These are phyloP conservation scores for Temnopleurus reevesii DNA, from an alignment of 53 echinoderm and acorn worm species.

Conservation along the genomic window DNA sequence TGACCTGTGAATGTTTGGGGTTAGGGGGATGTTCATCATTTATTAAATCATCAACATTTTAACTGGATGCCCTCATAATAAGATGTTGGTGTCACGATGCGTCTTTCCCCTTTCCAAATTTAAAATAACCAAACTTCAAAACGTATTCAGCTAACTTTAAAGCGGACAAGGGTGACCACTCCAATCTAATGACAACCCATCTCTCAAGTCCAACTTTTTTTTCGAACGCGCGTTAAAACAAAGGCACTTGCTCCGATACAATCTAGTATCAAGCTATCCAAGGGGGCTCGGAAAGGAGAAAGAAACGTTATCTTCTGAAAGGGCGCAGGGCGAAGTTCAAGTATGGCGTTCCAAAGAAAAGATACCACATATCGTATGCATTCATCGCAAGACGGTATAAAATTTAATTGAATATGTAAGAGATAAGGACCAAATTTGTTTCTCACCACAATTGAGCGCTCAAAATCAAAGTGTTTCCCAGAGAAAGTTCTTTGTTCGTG, in stretches of 20 bases:
- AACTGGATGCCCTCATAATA: too few species aligned
- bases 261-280: too few species aligned
- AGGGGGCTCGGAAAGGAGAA: background rate
- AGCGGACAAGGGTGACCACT: too few species aligned
- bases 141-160: too few species aligned
- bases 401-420: conserved; percentile 31
- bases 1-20: too few species aligned
- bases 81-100: too few species aligned
- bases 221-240: background rate
- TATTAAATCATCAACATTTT: too few species aligned
- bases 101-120: too few species aligned
- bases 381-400: conserved; percentile 24
- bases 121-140: too few species aligned
- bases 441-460: background rate
- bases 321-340: conserved; percentile 4
- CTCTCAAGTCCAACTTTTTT: background rate
- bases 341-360: background rate
- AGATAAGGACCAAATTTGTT: conserved; percentile 8
- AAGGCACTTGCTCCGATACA: background rate
- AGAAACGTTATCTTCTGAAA: conserved; percentile 1
- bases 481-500: conserved; percentile 5
- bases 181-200: too few species aligned
- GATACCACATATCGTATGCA: background rate
- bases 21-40: too few species aligned
- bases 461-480: conserved; percentile 4